These are phyloP conservation scores for Limnephilus auricula DNA, from an alignment of 2,888 invertebrate species.

Conservation along the genomic window DNA sequence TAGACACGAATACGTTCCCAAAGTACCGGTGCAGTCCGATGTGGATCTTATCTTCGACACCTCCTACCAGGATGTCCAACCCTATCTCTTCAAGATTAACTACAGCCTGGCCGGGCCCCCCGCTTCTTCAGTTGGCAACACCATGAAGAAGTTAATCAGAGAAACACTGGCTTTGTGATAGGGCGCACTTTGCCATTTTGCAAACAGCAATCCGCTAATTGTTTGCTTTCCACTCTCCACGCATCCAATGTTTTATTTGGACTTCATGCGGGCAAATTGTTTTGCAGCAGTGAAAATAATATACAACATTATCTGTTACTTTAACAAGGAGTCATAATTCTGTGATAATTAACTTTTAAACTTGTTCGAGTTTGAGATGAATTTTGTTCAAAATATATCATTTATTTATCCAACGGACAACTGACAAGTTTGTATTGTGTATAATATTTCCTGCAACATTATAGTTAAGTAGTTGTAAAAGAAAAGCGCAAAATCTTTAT, in stretches of 20 bases:
- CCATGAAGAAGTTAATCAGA: conserved; percentile 92
- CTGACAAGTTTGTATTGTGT: neutral
- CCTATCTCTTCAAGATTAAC: conserved; percentile 96
- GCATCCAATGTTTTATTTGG: neutral
- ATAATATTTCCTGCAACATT: conserved; percentile 3
- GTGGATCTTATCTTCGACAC: conserved; percentile 97
- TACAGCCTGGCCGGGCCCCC: conserved; percentile 89
- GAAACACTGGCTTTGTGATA: conserved; percentile 89
- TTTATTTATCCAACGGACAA: conserved; percentile 15
- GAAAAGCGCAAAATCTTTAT: conserved; percentile 3
- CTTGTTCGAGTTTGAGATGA: conserved; percentile 1
- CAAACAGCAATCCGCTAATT: conserved; percentile 5
- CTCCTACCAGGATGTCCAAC: conserved; percentile 94
- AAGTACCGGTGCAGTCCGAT: conserved; percentile 95
- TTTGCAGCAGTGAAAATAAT: neutral
- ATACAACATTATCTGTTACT: conserved; percentile 36
- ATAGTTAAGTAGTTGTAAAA: conserved; percentile 7
- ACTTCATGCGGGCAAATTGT: neutral
- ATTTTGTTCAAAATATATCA: neutral
- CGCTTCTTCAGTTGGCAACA: conserved; percentile 89
- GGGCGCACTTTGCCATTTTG: conserved; percentile 20
- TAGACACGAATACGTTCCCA: conserved; percentile 96
- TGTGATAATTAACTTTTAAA: conserved; percentile 50
- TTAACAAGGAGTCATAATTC: conserved; percentile 41
- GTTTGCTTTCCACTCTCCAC: neutral